These are phyloP conservation scores for Okapia johnstoni DNA, from an alignment of 2,113 vertebrate species.

Conservation along the genomic window DNA sequence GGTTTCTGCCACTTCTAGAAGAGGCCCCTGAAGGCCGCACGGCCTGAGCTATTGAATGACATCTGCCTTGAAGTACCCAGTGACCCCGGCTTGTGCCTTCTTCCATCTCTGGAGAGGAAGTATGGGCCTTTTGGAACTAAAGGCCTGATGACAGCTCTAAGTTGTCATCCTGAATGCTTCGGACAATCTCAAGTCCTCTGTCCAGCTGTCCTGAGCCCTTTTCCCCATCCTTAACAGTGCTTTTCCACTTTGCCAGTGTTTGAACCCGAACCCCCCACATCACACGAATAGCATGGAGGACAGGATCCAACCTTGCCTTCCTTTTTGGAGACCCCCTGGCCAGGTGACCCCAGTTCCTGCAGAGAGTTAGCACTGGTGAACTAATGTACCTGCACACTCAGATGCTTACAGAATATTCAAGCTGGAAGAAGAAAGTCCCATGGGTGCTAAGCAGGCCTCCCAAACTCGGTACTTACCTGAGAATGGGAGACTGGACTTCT, in stretches of 20 bases:
- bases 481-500: background rate
- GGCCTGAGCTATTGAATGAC: background rate
- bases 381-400: background rate
- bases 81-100: background rate
- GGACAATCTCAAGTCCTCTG: background rate
- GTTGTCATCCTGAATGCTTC: background rate
- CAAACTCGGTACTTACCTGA: background rate
- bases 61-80: background rate
- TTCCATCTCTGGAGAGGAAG: background rate
- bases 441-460: background rate
- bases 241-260: background rate
- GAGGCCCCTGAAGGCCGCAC: background rate
- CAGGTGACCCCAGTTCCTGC: background rate
- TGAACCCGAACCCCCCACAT: background rate
- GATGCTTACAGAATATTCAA: background rate
- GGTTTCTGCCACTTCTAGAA: background rate
- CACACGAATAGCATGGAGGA: background rate
- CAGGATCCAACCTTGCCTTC: background rate
- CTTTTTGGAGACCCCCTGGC: background rate
- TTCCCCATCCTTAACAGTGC: background rate
- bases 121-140: background rate
- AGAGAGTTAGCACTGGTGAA: background rate
- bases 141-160: background rate
- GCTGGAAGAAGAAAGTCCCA: background rate
- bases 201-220: background rate